Evolutionary conservation across 1,140 invertebrate species (phyloP).

Genomic region (Eciton burchellii): DNA sequence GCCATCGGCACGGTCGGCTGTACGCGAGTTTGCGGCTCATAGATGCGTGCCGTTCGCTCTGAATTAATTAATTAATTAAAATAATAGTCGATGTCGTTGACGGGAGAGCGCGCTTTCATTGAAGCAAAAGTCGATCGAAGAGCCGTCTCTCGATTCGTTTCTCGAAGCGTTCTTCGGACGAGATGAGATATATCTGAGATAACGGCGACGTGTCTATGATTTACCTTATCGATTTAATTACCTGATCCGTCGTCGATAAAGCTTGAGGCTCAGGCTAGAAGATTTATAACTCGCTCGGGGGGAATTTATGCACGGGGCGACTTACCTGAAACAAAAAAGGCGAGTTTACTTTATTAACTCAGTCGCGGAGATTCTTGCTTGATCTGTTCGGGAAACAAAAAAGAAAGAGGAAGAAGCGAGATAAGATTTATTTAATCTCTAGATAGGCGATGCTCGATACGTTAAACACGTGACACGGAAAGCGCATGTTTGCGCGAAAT

Average conservation of each 20-base stretch:
- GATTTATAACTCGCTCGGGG: neutral
- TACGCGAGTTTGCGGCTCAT: neutral
- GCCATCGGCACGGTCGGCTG: too few species aligned
- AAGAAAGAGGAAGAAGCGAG: neutral
- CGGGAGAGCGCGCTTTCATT: neutral
- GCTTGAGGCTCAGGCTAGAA: neutral
- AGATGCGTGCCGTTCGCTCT: neutral
- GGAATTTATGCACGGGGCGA: neutral
- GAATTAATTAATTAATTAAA: slow-evolving; percentile 13
- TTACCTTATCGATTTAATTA: slow-evolving; percentile 11
- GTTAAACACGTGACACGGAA: neutral
- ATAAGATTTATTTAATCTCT: neutral
- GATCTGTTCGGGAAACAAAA: too few species aligned
- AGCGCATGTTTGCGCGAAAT: too few species aligned
- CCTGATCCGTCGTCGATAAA: neutral
- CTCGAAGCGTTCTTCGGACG: neutral
- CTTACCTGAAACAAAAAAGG: slow-evolving; percentile 61
- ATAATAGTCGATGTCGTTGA: neutral
- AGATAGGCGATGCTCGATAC: too few species aligned
- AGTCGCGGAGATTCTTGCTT: neutral
- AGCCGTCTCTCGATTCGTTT: neutral
- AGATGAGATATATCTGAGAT: neutral
- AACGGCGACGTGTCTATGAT: neutral
- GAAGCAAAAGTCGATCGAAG: neutral
- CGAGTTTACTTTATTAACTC: slow-evolving; percentile 8